phyloP scores from a whole-genome alignment of 2,797 vertebrate genomes.

The Myotis myotis region DNA sequence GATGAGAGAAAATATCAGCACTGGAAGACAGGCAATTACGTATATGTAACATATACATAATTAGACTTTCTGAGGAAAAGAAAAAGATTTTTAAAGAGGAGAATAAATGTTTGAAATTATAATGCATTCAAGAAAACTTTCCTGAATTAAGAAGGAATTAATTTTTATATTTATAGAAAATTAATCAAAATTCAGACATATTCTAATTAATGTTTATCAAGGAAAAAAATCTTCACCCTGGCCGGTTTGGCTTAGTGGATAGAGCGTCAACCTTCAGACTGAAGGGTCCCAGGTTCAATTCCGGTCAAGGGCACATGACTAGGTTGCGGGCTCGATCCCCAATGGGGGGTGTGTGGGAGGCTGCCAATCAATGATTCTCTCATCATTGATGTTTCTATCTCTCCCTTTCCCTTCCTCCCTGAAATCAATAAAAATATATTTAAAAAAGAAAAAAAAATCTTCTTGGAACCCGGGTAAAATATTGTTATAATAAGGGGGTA shows the following conservation, averaged over 20 bases:
- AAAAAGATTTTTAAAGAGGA: background rate
- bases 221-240: background rate
- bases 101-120: constrained; percentile 34
- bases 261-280: too few species aligned
- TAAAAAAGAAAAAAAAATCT: background rate
- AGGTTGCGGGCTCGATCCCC: too few species aligned
- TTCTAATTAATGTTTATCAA: constrained; percentile 34
- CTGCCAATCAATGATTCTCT: too few species aligned
- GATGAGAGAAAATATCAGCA: background rate
- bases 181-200: constrained; percentile 16
- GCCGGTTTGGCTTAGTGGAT: too few species aligned
- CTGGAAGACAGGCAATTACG: background rate
- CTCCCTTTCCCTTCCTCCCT: too few species aligned
- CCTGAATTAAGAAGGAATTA: background rate
- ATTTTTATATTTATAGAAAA: constrained; percentile 19
- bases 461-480: background rate
- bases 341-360: too few species aligned
- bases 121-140: constrained; percentile 1
- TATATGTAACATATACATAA: background rate
- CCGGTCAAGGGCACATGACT: too few species aligned
- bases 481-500: background rate
- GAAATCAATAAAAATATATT: too few species aligned
- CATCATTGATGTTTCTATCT: too few species aligned
- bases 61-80: background rate
- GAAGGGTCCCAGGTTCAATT: too few species aligned